Evolutionary conservation across 2,113 vertebrate species (phyloP), one percentile per base, ranked within the genome.

Genomic region (Castor canadensis): DNA sequence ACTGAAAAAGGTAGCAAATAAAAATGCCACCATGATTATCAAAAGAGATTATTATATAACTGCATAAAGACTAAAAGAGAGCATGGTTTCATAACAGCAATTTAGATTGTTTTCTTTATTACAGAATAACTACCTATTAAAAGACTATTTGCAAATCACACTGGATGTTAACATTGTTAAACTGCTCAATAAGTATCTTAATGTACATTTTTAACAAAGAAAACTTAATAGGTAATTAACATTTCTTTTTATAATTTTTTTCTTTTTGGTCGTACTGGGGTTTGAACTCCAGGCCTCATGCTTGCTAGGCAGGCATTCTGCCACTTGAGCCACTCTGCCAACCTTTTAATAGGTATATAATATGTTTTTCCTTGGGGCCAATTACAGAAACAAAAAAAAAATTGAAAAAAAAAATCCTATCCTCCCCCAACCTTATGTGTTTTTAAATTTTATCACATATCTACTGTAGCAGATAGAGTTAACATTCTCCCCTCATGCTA

Each of bases 21-120:
- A 84, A 96, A 83, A 45, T 92, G 47, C 91, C 71, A 89, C 45
- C 80, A 32, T 93, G 67, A 95, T 88, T 93, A 94, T 91, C 80
- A 93, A 87, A 92, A 94, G 24, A 95, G 62, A 95, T 9, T 87
- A 86, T 64, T 89, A 86, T 32, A 87, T 62, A 94, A 94, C 69
- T 72, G 12, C 71, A 47, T 77, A 89, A 93, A 95, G 47, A 81
- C 16, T 85, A 12, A 82, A 93, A 94, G 62, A 93, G 15, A 76
- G 92, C n/a, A 69, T 67, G 19, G 49, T 30, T 92, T 89, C 95
- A 93, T 89, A 28, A n/a, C n/a, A n/a, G n/a, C n/a, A n/a, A n/a
- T n/a, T n/a, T n/a, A n/a, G n/a, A n/a, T n/a, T n/a, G n/a, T n/a
- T n/a, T n/a, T n/a, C n/a, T n/a, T n/a, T n/a, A n/a, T n/a, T 58